A percentile compares a stretch with the other conserved stretches of the same genome.
Evolutionary conservation across 2,888 invertebrate genomes (phyloP).

Genomic region (Drosophila neoperkinsi): DNA sequence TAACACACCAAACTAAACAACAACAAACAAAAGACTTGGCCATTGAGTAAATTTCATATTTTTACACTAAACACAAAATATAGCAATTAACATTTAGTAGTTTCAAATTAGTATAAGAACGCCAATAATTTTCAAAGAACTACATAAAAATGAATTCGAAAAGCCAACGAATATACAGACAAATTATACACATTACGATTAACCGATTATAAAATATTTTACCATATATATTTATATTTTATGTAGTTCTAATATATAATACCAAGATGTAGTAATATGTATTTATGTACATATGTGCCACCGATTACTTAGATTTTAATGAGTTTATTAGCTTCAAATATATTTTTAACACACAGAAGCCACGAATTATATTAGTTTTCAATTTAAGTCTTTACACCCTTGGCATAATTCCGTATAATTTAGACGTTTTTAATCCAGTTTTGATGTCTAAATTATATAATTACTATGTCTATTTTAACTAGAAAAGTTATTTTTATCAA

Average conservation of each 20-base stretch:
- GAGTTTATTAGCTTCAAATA: conserved; percentile 50
- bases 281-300: conserved; percentile 57
- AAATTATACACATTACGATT: conserved; percentile 14
- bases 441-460: not conserved
- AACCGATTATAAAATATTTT: conserved; percentile 24
- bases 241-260: conserved; percentile 36
- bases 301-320: conserved; percentile 60
- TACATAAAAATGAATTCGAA: conserved; percentile 20
- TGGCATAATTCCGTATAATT: not conserved
- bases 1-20: conserved; percentile 21
- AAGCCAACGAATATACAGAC: conserved; percentile 51
- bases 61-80: conserved; percentile 62
- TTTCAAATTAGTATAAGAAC: conserved; percentile 21
- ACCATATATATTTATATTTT: conserved; percentile 27
- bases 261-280: conserved; percentile 42
- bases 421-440: not conserved
- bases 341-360: conserved; percentile 18
- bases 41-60: conserved; percentile 40
- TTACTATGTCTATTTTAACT: not conserved
- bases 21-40: conserved; percentile 72
- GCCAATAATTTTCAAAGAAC: conserved; percentile 25
- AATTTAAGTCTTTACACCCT: not conserved
- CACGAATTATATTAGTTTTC: conserved; percentile 8
- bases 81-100: conserved; percentile 8
- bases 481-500: not conserved